These are phyloP conservation scores for Stenchaetothrips biformis DNA, from an alignment of 2,888 invertebrate genomes.

Conservation along the genomic window DNA sequence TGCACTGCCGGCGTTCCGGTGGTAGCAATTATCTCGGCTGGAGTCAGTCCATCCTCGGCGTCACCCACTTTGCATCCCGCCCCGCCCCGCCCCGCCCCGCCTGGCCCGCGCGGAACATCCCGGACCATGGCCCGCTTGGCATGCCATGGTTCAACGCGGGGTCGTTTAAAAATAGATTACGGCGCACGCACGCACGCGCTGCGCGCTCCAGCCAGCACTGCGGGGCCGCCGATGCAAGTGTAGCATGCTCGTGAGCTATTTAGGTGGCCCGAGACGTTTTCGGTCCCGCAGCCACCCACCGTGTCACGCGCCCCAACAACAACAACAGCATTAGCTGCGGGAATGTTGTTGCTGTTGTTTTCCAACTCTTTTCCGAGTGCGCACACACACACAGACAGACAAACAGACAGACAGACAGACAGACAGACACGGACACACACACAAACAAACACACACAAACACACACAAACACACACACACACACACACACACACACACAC, in stretches of 20 bases:
- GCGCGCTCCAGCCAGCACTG: not conserved
- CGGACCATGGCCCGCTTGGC: not conserved
- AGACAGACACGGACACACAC: no score
- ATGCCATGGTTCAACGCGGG: not conserved
- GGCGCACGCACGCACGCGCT: not conserved
- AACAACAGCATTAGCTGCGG: no score
- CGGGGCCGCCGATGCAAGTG: not conserved
- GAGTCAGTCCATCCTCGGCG: not conserved
- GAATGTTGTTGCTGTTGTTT: no score
- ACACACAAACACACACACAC: no score
- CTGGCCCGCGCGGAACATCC: not conserved
- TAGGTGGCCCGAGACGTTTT: not conserved
- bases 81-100: not conserved
- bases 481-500: no score
- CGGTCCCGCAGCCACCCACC: no score
- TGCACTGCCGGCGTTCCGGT: not conserved
- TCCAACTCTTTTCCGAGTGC: no score
- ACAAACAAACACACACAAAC: no score
- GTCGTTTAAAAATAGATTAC: slow-evolving; percentile 8
- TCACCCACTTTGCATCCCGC: not conserved
- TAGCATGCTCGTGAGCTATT: not conserved
- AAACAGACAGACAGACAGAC: no score
- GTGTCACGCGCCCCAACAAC: no score
- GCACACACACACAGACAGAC: no score
- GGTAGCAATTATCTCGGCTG: not conserved